Evolutionary conservation across 1,140 invertebrate genomes (phyloP).

Genomic region (Zaprionus inermis): DNA sequence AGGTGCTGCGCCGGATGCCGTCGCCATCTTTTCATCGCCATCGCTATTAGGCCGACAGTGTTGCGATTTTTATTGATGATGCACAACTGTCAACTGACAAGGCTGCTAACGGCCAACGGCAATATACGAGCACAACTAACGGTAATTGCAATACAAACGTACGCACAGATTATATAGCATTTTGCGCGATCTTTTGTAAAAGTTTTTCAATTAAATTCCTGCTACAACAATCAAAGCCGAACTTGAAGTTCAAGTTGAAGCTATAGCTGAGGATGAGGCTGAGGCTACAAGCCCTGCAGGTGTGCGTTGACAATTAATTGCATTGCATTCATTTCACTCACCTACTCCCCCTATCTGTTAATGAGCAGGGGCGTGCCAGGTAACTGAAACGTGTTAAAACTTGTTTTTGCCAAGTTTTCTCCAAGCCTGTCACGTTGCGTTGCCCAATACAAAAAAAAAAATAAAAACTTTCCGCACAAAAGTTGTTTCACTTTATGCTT

Average conservation of each 20-base stretch:
- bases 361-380: slow-evolving; percentile 51
- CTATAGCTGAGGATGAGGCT: too few species aligned
- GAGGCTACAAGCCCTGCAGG: slow-evolving; percentile 38
- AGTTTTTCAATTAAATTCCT: slow-evolving; percentile 71
- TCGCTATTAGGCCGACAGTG: slow-evolving; percentile 53
- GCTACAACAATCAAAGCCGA: slow-evolving; percentile 55
- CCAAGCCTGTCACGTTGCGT: slow-evolving; percentile 46
- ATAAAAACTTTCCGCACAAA: slow-evolving; percentile 46
- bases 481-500: slow-evolving; percentile 55
- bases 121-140: slow-evolving; percentile 31
- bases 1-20: slow-evolving; percentile 25
- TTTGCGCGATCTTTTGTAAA: slow-evolving; percentile 38
- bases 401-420: slow-evolving; percentile 44
- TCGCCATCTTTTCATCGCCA: slow-evolving; percentile 5
- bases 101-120: slow-evolving; percentile 19
- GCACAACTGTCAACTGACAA: slow-evolving; percentile 36
- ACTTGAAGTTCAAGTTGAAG: slow-evolving; percentile 29
- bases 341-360: slow-evolving; percentile 21
- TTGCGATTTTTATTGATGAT: slow-evolving; percentile 70
- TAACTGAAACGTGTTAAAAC: slow-evolving; percentile 60
- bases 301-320: slow-evolving; percentile 73
- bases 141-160: slow-evolving; percentile 48
- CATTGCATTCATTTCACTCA: slow-evolving; percentile 49
- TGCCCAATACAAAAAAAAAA: slow-evolving; percentile 21
- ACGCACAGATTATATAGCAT: neutral